Base-by-base conservation (phyloP, 1,140 invertebrate genomes). In the Lerema accius region DNA sequence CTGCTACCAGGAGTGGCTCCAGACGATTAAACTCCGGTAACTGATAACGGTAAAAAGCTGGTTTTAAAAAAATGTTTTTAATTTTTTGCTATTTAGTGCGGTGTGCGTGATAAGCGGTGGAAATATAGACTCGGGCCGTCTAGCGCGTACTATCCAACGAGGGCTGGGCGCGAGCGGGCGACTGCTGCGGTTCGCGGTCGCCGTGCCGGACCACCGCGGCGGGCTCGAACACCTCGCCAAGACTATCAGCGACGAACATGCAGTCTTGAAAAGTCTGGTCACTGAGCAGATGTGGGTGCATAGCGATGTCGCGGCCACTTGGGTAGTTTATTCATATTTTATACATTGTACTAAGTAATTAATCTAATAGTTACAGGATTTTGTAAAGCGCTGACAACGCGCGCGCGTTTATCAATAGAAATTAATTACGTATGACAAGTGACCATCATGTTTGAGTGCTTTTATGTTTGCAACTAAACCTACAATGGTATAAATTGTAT, bases 241-340 rank as follows among this genome's bases (percentile, higher is more conserved):
- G 26, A 59, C 65, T 4, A 78, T 90, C n/a, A 62, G 79, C 4
- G 80, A 88, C 0, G 76, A 87, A 53, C 79, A 76, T 19, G 82
- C 74, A 0, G 75, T 85, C 7, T 63, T 90, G 6, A 87, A 88
- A 58, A 88, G 84, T 49, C 39, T 90, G 4, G 75, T 80, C 19
- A 90, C 87, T 0, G 87, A 90, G 40, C 87, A 87, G 56, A 81
- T 85, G 76, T 88, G 85, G 83, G 76, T 88, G 10, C 79, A 88
- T 50, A 82, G 74, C 32, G 85, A 88, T 23, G 69, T 87, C 17
- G 70, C 66, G 0, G 74, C 76, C 42, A 87, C 83, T 67, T 87
- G 82, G 85, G 87, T 86, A 59, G 17, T n/a, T n/a, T n/a, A n/a
- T n/a, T n/a, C n/a, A n/a, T n/a, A n/a, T n/a, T n/a, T n/a, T n/a